phyloP scores from a whole-genome alignment of 30 jellyfish, hydroid and myxozoan species.

The Catostylus mosaicus region DNA sequence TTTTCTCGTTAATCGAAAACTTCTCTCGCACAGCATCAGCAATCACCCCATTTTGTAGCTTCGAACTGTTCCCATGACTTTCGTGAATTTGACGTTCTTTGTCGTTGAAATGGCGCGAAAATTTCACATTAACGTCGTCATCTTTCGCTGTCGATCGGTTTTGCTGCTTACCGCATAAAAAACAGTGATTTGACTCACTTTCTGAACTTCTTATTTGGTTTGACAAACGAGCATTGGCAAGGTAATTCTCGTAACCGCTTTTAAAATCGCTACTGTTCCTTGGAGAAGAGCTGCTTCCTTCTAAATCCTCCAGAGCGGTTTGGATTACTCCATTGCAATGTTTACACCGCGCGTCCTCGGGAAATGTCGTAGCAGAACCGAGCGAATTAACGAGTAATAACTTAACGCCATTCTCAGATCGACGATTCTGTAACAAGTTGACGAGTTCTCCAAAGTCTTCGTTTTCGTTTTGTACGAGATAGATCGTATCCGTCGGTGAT shows the following conservation, averaged over 20 bases:
- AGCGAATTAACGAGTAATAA: not conserved
- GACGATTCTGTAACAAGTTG: not conserved
- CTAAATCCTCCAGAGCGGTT: not conserved
- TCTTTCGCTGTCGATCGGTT: not conserved
- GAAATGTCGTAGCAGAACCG: not conserved
- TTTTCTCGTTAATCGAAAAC: not conserved
- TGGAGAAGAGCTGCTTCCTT: not conserved
- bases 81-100: not conserved
- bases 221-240: not conserved
- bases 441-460: conserved; percentile 21
- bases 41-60: not conserved
- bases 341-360: not conserved
- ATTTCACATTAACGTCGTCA: not conserved
- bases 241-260: not conserved
- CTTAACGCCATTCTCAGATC: not conserved
- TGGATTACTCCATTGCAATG: not conserved
- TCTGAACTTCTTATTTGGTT: not conserved
- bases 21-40: not conserved
- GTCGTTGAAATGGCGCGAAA: conserved; percentile 1
- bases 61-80: not conserved
- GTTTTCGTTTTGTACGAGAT: conserved; percentile 18
- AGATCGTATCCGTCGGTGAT: not conserved
- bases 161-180: conserved; percentile 2
- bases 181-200: not conserved
- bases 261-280: not conserved